phyloP scores from a whole-genome alignment of 2,888 invertebrate genomes.

The Colostygia pectinataria region DNA sequence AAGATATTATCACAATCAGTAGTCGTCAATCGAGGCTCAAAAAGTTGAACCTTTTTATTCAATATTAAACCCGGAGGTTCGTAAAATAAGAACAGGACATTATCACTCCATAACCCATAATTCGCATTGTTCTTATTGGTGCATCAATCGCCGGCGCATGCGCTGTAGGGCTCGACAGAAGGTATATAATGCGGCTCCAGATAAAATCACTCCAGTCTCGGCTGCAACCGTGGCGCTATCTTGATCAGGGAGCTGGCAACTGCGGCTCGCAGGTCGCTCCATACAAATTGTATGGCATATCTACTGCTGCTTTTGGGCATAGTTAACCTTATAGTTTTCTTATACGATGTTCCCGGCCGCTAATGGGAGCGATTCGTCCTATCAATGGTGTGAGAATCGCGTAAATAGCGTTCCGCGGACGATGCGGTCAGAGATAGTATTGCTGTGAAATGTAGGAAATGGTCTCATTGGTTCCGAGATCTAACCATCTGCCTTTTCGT shows the following conservation, averaged over 20 bases:
- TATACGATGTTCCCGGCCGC: conserved; percentile 66
- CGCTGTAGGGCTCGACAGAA: conserved; percentile 54
- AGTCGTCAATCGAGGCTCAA: conserved; percentile 3
- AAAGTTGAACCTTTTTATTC: conserved; percentile 8
- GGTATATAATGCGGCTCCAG: conserved; percentile 62
- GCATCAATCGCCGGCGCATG: conserved; percentile 69
- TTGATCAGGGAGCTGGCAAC: conserved; percentile 68
- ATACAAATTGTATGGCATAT: conserved; percentile 82
- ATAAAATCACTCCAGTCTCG: conserved; percentile 70
- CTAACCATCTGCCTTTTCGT: conserved; percentile 19
- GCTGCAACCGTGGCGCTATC: conserved; percentile 70
- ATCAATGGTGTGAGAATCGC: conserved; percentile 64
- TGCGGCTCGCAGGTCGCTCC: conserved; percentile 70
- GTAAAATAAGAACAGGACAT: conserved; percentile 27
- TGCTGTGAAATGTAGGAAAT: conserved; percentile 48
- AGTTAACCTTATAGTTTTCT: conserved; percentile 78
- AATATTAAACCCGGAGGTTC: conserved; percentile 15
- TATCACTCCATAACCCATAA: conserved; percentile 47
- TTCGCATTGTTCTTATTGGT: conserved; percentile 72
- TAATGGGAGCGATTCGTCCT: conserved; percentile 74
- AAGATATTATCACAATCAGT: conserved; percentile 10
- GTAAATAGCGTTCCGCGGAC: conserved; percentile 43
- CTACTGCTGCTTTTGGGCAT: conserved; percentile 78
- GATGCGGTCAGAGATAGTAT: conserved; percentile 50
- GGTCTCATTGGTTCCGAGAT: conserved; percentile 26